Evolutionary conservation across 2,888 invertebrate genomes (phyloP).

Genomic region (Laspeyria flexula): DNA sequence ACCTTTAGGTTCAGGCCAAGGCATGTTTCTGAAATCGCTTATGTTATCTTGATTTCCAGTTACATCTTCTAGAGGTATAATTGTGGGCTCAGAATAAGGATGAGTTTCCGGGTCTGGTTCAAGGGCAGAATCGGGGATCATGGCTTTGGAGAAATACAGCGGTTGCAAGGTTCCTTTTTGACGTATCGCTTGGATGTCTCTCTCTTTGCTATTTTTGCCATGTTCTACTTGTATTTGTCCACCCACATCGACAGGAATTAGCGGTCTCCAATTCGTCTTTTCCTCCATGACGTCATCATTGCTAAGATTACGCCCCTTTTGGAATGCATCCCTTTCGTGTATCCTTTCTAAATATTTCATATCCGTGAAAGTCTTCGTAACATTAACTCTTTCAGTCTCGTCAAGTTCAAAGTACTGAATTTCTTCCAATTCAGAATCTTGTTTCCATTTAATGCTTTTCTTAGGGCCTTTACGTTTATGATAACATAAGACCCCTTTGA

Average conservation of each 20-base stretch:
- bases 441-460: constrained; percentile 93
- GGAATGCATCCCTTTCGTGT: constrained; percentile 93
- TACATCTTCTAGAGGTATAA: constrained; percentile 95
- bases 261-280: constrained; percentile 90
- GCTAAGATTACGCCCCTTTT: constrained; percentile 90
- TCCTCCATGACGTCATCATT: constrained; percentile 94
- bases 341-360: constrained; percentile 96
- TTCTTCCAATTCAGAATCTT: constrained; percentile 92
- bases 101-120: constrained; percentile 95
- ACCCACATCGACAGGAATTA: constrained; percentile 89
- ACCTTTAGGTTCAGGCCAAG: constrained; percentile 95
- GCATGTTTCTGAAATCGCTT: constrained; percentile 91
- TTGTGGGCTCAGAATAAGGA: constrained; percentile 90
- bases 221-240: constrained; percentile 88
- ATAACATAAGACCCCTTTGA: constrained; percentile 91
- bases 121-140: constrained; percentile 94
- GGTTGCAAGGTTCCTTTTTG: constrained; percentile 94
- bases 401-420: constrained; percentile 97
- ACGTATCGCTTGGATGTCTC: constrained; percentile 93
- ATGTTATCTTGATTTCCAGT: constrained; percentile 93
- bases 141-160: constrained; percentile 91
- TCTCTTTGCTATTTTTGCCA: constrained; percentile 94
- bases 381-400: constrained; percentile 98
- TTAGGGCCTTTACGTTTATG: constrained; percentile 92
- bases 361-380: constrained; percentile 95